Evolutionary conservation across 2,797 vertebrate species (phyloP).

Genomic region (Rhinophrynus dorsalis): DNA sequence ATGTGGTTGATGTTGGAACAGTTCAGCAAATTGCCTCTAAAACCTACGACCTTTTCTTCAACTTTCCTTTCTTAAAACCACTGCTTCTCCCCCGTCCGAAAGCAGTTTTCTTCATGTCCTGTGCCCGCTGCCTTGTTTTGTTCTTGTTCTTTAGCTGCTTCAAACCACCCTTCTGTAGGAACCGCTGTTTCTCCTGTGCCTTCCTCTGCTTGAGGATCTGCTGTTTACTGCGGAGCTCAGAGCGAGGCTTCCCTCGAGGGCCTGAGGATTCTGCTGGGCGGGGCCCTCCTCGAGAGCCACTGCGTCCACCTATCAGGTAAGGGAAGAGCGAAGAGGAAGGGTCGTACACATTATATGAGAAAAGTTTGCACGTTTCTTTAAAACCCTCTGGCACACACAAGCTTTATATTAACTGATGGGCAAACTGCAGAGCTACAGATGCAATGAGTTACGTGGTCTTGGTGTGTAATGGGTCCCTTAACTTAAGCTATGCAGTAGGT

Average conservation of each 20-base stretch:
- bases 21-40: too few species aligned
- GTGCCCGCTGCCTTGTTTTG: constrained; percentile 70
- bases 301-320: constrained; percentile 16
- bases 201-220: constrained; percentile 91
- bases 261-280: constrained; percentile 28
- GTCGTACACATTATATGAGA: too few species aligned
- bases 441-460: too few species aligned
- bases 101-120: constrained; percentile 79
- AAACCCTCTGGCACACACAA: too few species aligned
- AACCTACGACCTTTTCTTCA: constrained; percentile 69
- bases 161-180: constrained; percentile 86
- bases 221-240: constrained; percentile 84
- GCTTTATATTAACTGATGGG: too few species aligned
- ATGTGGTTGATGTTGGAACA: too few species aligned
- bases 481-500: too few species aligned
- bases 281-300: constrained; percentile 23
- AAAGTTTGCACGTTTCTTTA: too few species aligned
- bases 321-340: background rate
- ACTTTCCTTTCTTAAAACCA: constrained; percentile 79
- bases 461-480: too few species aligned
- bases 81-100: constrained; percentile 74
- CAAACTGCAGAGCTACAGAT: too few species aligned
- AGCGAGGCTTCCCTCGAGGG: constrained; percentile 61
- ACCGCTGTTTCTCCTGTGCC: constrained; percentile 76
- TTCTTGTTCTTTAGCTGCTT: constrained; percentile 75